Evolutionary conservation across 2,888 invertebrate species (phyloP), one percentile per base, ranked within the genome.

Genomic region (Limnephilus lunatus): DNA sequence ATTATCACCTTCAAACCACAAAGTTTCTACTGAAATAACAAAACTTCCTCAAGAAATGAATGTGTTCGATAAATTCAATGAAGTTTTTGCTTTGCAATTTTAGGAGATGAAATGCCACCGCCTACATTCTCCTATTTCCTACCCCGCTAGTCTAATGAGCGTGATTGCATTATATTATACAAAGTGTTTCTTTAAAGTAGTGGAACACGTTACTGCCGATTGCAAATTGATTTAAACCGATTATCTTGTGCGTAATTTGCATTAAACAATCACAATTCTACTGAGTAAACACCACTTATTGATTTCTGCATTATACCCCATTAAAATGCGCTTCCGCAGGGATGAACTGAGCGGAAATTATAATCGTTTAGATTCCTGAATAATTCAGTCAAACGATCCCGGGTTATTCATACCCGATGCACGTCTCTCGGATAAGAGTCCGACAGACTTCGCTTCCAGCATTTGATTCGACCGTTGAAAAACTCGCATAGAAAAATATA

Each of bases 121-220:
- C 88, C 88, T 30, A 89, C 88, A 14, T 81, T 80, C 35, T 35
- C 86, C 15, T 14, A 87, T 87, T 89, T 81, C 80, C 81, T 35
- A 81, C 35, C 81, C 88, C 88, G 81, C 88, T n/a, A 85, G 88
- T 89, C 88, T 89, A n/a, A 25, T 35, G 68, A 44, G 15, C 30
- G 30, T 12, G 35, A 39, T 35, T 68, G 25, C 68, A 68, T 68
- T 68, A 68, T n/a, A 68, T 68, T 68, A 68, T 68, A 68, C 25
- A 68, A 68, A 25, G 25, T 25, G 68, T 68, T 68, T 68, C n/a
- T 68, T 68, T 81, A 89, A 89, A 44, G n/a, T 19, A 89, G 31
- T 68, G 25, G 32, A 32, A 88, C 88, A 80, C 39, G 80, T 25
- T n/a, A n/a, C 30, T 39, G 25, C 25, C 19, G 48, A 89, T 89